These are phyloP conservation scores for Telmatherina bonti DNA, from an alignment of 2,797 vertebrate species.

Conservation along the genomic window DNA sequence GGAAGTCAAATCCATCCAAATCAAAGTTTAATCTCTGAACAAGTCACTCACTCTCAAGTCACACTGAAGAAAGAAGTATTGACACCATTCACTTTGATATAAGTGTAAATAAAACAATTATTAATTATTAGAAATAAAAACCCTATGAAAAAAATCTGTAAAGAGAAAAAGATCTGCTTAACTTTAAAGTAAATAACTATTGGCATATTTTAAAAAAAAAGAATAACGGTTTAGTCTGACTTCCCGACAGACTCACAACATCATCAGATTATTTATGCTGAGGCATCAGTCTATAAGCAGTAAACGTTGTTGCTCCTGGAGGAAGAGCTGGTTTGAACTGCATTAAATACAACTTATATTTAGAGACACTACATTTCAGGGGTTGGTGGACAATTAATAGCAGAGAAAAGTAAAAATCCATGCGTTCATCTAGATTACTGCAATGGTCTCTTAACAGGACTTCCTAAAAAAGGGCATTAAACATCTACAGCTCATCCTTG, in stretches of 20 bases:
- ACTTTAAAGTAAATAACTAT: neutral
- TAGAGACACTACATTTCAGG: neutral
- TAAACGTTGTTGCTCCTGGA: neutral
- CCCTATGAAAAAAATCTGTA: too few relatives aligned
- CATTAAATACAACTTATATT: neutral
- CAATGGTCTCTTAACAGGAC: too few relatives aligned
- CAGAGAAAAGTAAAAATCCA: too few relatives aligned
- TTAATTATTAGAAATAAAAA: neutral
- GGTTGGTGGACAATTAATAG: too few relatives aligned
- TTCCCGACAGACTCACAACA: neutral
- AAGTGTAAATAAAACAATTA: neutral
- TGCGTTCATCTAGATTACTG: too few relatives aligned
- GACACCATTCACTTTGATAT: neutral
- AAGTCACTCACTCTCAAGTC: conserved; percentile 11
- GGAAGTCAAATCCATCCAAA: conserved; percentile 1
- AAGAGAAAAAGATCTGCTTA: neutral
- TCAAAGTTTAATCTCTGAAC: too few relatives aligned
- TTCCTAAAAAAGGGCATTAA: too few relatives aligned
- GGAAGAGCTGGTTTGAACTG: neutral
- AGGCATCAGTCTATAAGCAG: neutral
- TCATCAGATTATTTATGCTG: neutral
- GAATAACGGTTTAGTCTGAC: too few relatives aligned
- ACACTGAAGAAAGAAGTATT: neutral
- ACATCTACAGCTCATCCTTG: too few relatives aligned
- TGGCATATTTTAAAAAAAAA: neutral